Conservation (phyloP, 1,140 invertebrate species). For the Hypothenemus hampei region DNA sequence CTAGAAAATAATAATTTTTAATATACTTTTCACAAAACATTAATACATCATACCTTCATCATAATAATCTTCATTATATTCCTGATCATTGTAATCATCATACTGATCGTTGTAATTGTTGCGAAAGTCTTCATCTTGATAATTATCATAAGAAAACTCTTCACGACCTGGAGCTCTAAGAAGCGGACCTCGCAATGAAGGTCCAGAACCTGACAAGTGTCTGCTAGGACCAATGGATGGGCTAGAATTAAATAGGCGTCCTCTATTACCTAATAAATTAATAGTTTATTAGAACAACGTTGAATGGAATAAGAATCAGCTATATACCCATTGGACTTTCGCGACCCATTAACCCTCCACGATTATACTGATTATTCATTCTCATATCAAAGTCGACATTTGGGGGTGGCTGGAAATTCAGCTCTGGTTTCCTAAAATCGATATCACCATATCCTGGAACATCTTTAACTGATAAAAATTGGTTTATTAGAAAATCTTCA, state of each 20-base stretch:
- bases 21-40: not conserved
- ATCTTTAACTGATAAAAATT: slow-evolving; percentile 24
- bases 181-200: not conserved
- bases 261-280: not conserved
- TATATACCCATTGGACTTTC: not conserved
- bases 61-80: slow-evolving; percentile 28
- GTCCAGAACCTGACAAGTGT: not conserved
- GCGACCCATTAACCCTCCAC: not conserved
- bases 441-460: slow-evolving; percentile 24
- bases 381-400: slow-evolving; percentile 27
- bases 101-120: slow-evolving; percentile 9
- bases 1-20: slow-evolving; percentile 12
- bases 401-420: slow-evolving; percentile 27
- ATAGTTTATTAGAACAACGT: not conserved
- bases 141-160: slow-evolving; percentile 24
- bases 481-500: not conserved
- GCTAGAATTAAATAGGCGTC: not conserved
- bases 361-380: not conserved
- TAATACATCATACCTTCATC: slow-evolving; percentile 18
- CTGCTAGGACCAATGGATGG: not conserved
- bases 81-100: slow-evolving; percentile 28
- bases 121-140: slow-evolving; percentile 35
- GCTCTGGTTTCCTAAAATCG: slow-evolving; percentile 30
- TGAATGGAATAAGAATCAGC: not conserved
- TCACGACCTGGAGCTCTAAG: slow-evolving; percentile 3